These are phyloP conservation scores for Lasioglossum zephyrum DNA, from an alignment of 2,888 invertebrate genomes.

Conservation along the genomic window DNA sequence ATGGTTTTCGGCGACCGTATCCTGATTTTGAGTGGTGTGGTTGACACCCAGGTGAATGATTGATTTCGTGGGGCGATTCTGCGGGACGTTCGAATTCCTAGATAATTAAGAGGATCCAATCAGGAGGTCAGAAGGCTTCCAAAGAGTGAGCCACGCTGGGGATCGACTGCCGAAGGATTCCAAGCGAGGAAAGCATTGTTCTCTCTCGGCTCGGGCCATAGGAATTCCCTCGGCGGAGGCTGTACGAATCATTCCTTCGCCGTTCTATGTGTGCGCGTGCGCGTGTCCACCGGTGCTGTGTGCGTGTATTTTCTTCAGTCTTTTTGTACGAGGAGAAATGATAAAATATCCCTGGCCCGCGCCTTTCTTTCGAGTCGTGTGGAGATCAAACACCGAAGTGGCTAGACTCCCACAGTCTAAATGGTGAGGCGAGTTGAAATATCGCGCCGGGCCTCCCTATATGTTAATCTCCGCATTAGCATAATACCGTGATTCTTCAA, in stretches of 20 bases:
- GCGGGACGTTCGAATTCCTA: neutral
- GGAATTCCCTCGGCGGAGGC: constrained; percentile 59
- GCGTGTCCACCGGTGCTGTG: neutral
- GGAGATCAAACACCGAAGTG: constrained; percentile 72
- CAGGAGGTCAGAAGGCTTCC: neutral
- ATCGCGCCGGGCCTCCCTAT: constrained; percentile 82
- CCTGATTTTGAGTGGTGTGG: constrained; percentile 1
- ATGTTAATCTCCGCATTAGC: constrained; percentile 84
- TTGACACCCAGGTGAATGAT: constrained; percentile 4
- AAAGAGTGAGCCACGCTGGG: neutral
- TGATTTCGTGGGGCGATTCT: neutral
- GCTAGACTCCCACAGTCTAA: constrained; percentile 76
- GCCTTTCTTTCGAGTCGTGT: constrained; percentile 73
- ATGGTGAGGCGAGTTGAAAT: constrained; percentile 81
- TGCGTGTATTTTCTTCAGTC: neutral
- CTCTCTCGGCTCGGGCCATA: constrained; percentile 53
- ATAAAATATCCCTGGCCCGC: constrained; percentile 69
- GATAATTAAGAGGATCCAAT: constrained; percentile 21
- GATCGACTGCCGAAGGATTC: constrained; percentile 52
- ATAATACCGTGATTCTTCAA: constrained; percentile 84
- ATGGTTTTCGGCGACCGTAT: constrained; percentile 1
- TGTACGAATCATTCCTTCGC: constrained; percentile 32
- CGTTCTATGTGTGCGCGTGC: neutral
- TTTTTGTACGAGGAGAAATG: constrained; percentile 70
- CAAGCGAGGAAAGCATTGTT: constrained; percentile 65